A percentile compares a stretch with the other conserved stretches of the same genome.
These are phyloP conservation scores for Elysia chlorotica DNA, from an alignment of 1,140 invertebrate genomes.

Conservation along the genomic window DNA sequence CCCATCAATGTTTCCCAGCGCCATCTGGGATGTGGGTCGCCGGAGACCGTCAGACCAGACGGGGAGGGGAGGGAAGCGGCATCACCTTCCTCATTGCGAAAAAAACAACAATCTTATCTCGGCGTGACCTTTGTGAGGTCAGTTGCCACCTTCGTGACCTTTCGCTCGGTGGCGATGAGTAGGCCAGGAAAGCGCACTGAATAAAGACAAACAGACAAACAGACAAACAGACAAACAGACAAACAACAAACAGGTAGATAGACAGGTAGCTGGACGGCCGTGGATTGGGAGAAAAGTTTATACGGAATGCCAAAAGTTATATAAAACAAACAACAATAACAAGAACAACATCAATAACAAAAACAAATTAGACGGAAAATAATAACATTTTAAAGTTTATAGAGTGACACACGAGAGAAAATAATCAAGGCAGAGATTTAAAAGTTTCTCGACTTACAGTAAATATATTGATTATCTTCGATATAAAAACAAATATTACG, in stretches of 20 bases:
- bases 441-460: no score
- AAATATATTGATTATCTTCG: no score
- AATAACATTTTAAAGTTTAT: neutral
- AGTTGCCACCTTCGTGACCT: neutral
- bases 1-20: neutral
- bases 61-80: neutral
- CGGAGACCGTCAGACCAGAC: neutral
- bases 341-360: neutral
- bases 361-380: neutral
- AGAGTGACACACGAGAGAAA: neutral
- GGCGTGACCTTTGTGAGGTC: neutral
- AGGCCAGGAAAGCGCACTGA: neutral
- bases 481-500: no score
- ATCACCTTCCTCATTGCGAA: neutral
- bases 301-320: neutral
- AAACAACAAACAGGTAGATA: slow-evolving; percentile 3
- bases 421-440: no score
- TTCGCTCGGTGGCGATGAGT: neutral
- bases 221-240: slow-evolving; percentile 7
- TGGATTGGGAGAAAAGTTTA: neutral
- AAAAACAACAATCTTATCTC: neutral
- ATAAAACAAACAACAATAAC: neutral
- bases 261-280: neutral
- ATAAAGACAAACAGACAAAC: slow-evolving; percentile 7
- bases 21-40: neutral